Evolutionary conservation across 2,797 vertebrate genomes (phyloP).

Genomic region (Pterois miles): DNA sequence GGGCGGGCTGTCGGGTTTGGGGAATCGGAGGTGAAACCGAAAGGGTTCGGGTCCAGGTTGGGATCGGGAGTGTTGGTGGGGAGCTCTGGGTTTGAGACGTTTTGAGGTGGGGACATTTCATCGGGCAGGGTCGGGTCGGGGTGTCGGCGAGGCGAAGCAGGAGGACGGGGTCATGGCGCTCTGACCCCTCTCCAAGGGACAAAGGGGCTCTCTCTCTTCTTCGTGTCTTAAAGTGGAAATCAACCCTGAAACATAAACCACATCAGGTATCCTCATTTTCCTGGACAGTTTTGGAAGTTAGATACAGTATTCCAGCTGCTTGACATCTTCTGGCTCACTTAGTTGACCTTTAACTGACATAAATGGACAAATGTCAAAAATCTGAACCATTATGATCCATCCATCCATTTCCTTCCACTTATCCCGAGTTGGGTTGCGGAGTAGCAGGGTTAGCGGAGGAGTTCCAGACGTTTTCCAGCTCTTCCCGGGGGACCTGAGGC

Average conservation of each 20-base stretch:
- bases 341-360: not conserved
- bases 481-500: too few species aligned
- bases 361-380: not conserved
- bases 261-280: slow-evolving; percentile 19
- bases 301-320: not conserved
- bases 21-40: not conserved
- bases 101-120: not conserved
- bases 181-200: slow-evolving; percentile 77
- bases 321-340: not conserved
- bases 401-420: too few species aligned
- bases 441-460: too few species aligned
- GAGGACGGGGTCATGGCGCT: slow-evolving; percentile 57
- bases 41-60: not conserved
- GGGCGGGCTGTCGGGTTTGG: slow-evolving; percentile 1
- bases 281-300: slow-evolving; percentile 2
- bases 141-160: slow-evolving; percentile 53
- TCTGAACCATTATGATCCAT: not conserved
- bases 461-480: too few species aligned
- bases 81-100: not conserved
- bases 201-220: slow-evolving; percentile 84
- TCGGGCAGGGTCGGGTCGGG: not conserved
- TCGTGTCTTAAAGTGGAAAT: slow-evolving; percentile 71
- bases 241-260: slow-evolving; percentile 54
- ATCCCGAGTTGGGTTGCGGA: too few species aligned
- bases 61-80: not conserved